Evolutionary conservation across 2,888 invertebrate genomes (phyloP), one percentile per base, ranked within the genome.

Genomic region (Pseudococcus longispinus): DNA sequence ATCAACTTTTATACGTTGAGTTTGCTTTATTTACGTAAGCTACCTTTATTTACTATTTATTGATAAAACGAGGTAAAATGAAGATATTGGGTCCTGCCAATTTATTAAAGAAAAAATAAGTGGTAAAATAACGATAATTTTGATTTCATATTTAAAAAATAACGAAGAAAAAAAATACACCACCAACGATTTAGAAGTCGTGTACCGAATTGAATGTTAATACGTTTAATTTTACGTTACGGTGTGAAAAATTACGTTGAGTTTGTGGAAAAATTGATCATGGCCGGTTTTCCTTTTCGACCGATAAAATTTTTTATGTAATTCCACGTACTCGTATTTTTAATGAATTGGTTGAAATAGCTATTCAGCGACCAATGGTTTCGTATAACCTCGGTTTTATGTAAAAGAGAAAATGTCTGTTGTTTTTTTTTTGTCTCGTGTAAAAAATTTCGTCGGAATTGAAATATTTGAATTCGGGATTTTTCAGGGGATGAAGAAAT

Each of bases 401-500:
- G 8, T 20, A 20, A 80, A 80, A 1, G 26, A 37, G n/a, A 60
- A 60, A 60, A 23, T 23, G 60, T 60, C 23, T 60, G 60, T 60
- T 23, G 20, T 60, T 60, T 77, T 42, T 18, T 80, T 42, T 20
- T 80, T 80, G 42, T 42, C 77, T 42, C 42, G 37, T 42, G 42
- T 80, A 8, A 42, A 80, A 32, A 80, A 80, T 42, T 18, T 18
- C 77, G 42, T 42, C 77, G 77, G 42, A 80, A 80, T 80, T 80
- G 77, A 80, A 80, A 80, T 80, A 80, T 80, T 80, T 80, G 42
- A 80, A 80, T 80, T 80, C 77, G 77, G 77, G 77, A 80, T 80
- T 80, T 80, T 80, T 80, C 77, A 80, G 77, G 77, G 77, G 77
- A 80, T 80, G 77, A 80, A 80, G 77, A 80, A 80, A 42, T 80